Conservation (phyloP, 2,113 vertebrate genomes). For the Brienomyrus brachyistius region DNA sequence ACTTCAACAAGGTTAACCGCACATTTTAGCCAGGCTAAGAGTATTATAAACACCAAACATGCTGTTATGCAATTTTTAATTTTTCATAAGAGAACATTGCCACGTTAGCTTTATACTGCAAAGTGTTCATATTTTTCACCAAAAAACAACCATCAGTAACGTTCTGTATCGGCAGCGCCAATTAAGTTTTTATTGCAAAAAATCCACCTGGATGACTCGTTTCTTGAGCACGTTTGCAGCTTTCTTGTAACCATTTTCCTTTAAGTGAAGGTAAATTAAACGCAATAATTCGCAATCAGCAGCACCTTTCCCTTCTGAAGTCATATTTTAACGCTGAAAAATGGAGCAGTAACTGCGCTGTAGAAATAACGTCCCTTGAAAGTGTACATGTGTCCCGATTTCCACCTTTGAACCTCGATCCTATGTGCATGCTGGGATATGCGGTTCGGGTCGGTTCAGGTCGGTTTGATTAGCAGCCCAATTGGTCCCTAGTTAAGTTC, state of each 20-base stretch:
- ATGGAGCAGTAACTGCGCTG: not conserved
- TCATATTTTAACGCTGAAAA: slow-evolving; percentile 32
- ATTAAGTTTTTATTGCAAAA: not conserved
- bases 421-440: slow-evolving; percentile 23
- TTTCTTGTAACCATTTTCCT: slow-evolving; percentile 41
- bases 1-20: not conserved
- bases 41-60: not conserved
- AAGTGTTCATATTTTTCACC: not conserved
- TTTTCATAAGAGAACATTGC: not conserved
- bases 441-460: not conserved
- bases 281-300: slow-evolving; percentile 42
- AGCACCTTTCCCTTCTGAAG: slow-evolving; percentile 18
- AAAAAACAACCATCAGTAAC: not conserved
- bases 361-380: not conserved
- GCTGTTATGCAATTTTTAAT: not conserved
- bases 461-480: not conserved
- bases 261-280: slow-evolving; percentile 49
- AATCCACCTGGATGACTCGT: slow-evolving; percentile 42
- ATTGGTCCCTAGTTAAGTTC: not conserved
- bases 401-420: not conserved
- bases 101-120: not conserved
- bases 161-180: not conserved
- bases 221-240: slow-evolving; percentile 50
- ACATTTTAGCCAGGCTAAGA: not conserved
- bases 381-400: not conserved